These are phyloP conservation scores for Numida meleagris DNA, from an alignment of 2,113 vertebrate genomes.

Conservation along the genomic window DNA sequence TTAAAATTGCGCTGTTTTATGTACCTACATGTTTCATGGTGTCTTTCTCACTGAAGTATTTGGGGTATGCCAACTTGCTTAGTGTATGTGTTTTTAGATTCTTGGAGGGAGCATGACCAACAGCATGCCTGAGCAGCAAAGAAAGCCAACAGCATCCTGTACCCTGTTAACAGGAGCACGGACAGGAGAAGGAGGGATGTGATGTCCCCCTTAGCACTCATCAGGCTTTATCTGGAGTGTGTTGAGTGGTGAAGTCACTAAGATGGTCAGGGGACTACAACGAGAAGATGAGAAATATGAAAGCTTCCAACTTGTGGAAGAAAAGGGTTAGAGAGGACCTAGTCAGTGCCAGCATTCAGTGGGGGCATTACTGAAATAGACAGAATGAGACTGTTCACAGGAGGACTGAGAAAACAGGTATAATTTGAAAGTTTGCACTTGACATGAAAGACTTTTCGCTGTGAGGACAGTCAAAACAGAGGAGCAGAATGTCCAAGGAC, in stretches of 20 bases:
- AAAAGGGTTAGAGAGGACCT: not conserved
- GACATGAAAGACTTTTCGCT: not conserved
- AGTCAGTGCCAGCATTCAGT: not conserved
- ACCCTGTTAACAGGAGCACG: not conserved
- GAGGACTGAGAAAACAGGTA: accelerated
- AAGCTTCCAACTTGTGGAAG: not conserved
- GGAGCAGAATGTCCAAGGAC: not conserved
- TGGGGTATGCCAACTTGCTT: not conserved
- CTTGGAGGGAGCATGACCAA: not conserved
- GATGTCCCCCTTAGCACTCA: not conserved
- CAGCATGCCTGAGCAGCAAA: not conserved
- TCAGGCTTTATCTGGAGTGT: not conserved
- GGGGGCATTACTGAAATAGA: not conserved
- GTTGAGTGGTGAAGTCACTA: not conserved
- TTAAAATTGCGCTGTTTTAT: not conserved
- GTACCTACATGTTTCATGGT: not conserved
- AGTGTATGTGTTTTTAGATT: not conserved
- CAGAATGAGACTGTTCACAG: not conserved
- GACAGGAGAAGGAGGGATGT: not conserved
- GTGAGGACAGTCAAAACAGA: not conserved
- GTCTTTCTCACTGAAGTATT: not conserved
- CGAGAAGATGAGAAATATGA: not conserved
- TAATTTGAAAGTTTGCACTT: not conserved
- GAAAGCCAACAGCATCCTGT: not conserved
- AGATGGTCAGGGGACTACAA: not conserved